phyloP scores from a whole-genome alignment of 2,113 vertebrate species.

The Xiphias gladius region DNA sequence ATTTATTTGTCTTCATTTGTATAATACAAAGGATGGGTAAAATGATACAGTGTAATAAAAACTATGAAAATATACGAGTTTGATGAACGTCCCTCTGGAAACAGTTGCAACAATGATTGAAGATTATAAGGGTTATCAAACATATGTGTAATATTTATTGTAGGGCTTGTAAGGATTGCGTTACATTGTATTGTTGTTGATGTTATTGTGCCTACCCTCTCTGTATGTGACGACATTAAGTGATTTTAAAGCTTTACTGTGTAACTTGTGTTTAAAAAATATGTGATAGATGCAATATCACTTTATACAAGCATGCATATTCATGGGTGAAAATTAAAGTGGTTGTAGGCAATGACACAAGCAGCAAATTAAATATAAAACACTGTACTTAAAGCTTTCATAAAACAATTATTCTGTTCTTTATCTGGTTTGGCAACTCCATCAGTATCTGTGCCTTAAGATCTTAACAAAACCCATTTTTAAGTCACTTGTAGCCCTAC shows the following conservation, averaged over 20 bases:
- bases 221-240: background rate
- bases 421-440: background rate
- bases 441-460: background rate
- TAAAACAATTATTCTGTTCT: background rate
- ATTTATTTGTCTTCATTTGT: conserved; percentile 13
- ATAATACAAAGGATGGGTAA: background rate
- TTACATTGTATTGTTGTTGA: background rate
- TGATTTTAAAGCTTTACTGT: background rate
- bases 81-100: background rate
- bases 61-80: background rate
- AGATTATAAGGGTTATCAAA: background rate
- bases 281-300: background rate
- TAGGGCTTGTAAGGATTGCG: background rate
- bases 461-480: no score
- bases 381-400: background rate
- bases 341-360: background rate
- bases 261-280: background rate
- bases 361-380: background rate
- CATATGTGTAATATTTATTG: background rate
- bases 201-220: background rate
- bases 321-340: background rate
- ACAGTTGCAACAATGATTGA: background rate
- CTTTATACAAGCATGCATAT: background rate
- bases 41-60: background rate
- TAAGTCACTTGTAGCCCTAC: no score